These are phyloP conservation scores for Melinopterus prodromus DNA, from an alignment of 2,888 invertebrate species.

Conservation along the genomic window DNA sequence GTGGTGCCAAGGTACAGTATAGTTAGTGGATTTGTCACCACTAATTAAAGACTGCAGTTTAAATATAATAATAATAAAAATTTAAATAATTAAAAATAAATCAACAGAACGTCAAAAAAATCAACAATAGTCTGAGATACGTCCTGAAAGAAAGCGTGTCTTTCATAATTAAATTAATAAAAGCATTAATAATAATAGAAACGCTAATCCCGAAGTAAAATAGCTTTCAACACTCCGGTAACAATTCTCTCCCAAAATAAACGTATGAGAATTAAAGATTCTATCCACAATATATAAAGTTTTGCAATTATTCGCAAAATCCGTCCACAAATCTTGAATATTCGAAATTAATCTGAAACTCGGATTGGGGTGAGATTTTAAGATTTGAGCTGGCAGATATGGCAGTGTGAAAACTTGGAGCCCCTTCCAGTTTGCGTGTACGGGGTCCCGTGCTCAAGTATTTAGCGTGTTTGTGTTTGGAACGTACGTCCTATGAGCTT, in stretches of 20 bases:
- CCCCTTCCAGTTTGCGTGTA: neutral
- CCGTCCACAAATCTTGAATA: neutral
- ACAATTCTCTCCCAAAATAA: neutral
- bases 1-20: too few species aligned
- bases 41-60: too few species aligned
- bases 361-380: neutral
- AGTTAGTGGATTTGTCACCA: too few species aligned
- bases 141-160: too few species aligned
- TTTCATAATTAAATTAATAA: too few species aligned
- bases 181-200: too few species aligned
- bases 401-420: conserved; percentile 4
- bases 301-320: neutral
- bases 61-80: too few species aligned
- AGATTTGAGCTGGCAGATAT: neutral
- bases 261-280: neutral
- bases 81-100: too few species aligned
- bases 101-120: too few species aligned
- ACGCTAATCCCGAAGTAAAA: too few species aligned
- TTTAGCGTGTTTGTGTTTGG: conserved; percentile 55
- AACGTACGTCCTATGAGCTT: conserved; percentile 46
- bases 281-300: neutral
- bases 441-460: conserved; percentile 45
- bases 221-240: neutral
- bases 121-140: too few species aligned
- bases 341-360: neutral